Evolutionary conservation across 2,113 vertebrate species (phyloP), one percentile per base, ranked within the genome.

Genomic region (Megalops atlanticus): DNA sequence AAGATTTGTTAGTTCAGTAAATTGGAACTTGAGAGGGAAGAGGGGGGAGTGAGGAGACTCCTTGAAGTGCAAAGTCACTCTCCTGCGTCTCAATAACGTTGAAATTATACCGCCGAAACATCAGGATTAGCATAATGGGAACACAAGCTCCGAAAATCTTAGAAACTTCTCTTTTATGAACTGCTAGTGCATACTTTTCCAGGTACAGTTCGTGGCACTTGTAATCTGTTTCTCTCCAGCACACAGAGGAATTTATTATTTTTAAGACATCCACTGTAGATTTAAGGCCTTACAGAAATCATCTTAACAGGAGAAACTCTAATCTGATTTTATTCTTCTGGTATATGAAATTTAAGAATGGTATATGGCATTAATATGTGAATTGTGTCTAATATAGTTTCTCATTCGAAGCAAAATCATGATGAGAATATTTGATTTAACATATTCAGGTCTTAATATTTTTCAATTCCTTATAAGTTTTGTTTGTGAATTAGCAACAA

Each of bases 1-100:
- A 27, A 75, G 73, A 75, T 75, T 75, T 76, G 31, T 76, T 76
- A 49, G 45, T 24, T 76, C 74, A 76, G 74, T 47, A 76, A 49
- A 76, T 33, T 76, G 74, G 43, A 76, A 49, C 74, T 16, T 27
- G 21, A 49, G 24, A 47, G 15, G n/a, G 21, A 49, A 27, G 31
- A 33, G 8, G 14, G n/a, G 27, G 21, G 64, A 31, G 64, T 68
- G 12, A 27, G 45, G 11, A 76, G 45, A 49, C 41, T 52, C 15
- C 24, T 49, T 43, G 41, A 76, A 49, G 45, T 2, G 43, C 74
- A 76, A 35, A 76, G n/a, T 24, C 41, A 76, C 24, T 76, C 14
- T 33, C 41, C 41, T 1, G 41, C 18, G 10, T 3, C 7, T 76
- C 12, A 39, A 52, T 49, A 3, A 11, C 64, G 3, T 68, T 8